phyloP scores from a whole-genome alignment of 2,797 vertebrate genomes.

The Dendrocincla fuliginosa region DNA sequence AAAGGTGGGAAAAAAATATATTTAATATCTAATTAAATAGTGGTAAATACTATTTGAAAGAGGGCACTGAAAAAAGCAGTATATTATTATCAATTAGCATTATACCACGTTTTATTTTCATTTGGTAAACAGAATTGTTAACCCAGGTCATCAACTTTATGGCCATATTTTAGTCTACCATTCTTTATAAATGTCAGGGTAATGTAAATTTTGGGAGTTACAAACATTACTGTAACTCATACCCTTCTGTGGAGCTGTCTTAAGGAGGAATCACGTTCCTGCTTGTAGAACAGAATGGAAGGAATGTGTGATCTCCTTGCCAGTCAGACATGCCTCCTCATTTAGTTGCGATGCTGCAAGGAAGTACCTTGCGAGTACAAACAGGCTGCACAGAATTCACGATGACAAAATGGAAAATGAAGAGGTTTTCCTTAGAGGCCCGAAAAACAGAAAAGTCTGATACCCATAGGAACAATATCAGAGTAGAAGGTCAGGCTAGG shows the following conservation, averaged over 20 bases:
- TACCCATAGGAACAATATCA: neutral
- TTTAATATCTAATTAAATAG: neutral
- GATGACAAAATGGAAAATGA: neutral
- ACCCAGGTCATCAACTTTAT: neutral
- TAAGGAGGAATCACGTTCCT: neutral
- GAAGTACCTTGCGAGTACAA: accelerated
- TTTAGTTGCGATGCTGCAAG: neutral
- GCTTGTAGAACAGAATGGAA: neutral
- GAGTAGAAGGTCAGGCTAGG: neutral
- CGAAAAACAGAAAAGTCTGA: neutral
- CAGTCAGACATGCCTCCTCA: neutral
- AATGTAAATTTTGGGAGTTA: neutral
- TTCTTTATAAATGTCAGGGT: neutral
- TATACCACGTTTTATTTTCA: neutral
- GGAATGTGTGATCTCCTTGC: neutral
- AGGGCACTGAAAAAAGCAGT: neutral
- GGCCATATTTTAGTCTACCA: neutral
- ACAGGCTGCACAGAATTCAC: neutral
- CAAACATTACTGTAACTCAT: neutral
- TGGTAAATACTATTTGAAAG: neutral
- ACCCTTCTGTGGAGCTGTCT: neutral
- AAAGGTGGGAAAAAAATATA: neutral
- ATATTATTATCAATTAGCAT: neutral
- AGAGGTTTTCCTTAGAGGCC: neutral
- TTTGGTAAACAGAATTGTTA: neutral